Percentiles rank a stretch among this genome's conserved stretches.
phyloP scores from a whole-genome alignment of 2,888 invertebrate species.

The Mechanitis messenoides region DNA sequence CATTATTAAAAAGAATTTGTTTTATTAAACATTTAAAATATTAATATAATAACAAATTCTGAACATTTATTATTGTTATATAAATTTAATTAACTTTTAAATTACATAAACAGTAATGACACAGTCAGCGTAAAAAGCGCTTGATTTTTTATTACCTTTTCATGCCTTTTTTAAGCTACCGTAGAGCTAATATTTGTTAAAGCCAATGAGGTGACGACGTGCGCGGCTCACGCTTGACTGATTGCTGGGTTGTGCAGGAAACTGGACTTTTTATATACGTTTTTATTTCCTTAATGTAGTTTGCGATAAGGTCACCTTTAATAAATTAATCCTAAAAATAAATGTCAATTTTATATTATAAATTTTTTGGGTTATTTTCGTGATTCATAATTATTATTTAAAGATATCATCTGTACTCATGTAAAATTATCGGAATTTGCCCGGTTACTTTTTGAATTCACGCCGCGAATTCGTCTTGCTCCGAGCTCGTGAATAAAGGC shows the following conservation, averaged over 20 bases:
- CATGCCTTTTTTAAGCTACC: constrained; percentile 32
- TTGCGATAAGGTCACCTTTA: not conserved
- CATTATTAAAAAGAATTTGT: no score
- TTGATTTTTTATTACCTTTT: constrained; percentile 21
- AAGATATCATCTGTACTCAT: no score
- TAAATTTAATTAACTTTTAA: constrained; percentile 2
- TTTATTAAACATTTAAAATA: not conserved
- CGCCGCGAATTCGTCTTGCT: no score
- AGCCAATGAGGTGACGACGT: constrained; percentile 47
- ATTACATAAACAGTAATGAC: not conserved
- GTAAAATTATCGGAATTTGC: no score
- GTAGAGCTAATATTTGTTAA: constrained; percentile 58
- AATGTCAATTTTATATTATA: no score
- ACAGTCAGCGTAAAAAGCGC: constrained; percentile 34
- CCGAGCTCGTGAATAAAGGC: no score
- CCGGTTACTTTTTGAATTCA: no score
- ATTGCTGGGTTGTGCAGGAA: constrained; percentile 40
- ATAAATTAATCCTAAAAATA: not conserved
- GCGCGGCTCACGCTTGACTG: constrained; percentile 41
- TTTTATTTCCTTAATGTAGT: constrained; percentile 1
- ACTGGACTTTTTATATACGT: constrained; percentile 33
- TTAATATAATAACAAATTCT: not conserved
- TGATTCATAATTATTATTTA: no score
- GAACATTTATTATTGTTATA: not conserved
- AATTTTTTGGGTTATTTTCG: no score